A percentile compares a stretch with the other conserved stretches of the same genome.
Evolutionary conservation across 92 coral and sea anemone species (phyloP).

Genomic region (Ricordea florida): DNA sequence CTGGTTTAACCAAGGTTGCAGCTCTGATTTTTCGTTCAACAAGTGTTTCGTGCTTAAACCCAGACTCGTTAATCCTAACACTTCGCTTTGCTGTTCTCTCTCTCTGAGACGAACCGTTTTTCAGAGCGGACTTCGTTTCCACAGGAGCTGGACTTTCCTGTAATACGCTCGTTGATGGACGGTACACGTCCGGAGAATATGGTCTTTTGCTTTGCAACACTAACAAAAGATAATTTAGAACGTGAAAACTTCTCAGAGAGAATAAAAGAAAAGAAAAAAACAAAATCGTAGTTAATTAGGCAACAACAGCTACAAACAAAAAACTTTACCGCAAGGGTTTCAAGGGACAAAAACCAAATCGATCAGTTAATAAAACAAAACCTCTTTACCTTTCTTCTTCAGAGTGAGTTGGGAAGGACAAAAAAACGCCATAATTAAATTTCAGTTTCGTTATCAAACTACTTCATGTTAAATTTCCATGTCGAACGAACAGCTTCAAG

Average conservation of each 20-base stretch:
- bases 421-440: conserved; percentile 62
- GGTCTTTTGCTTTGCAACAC: conserved; percentile 66
- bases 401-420: conserved; percentile 80
- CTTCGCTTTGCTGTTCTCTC: conserved; percentile 61
- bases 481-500: conserved; percentile 24
- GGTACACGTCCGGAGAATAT: conserved; percentile 66
- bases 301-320: background rate
- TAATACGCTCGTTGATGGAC: conserved; percentile 22
- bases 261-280: too few relatives aligned
- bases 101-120: conserved; percentile 58
- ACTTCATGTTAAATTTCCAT: background rate
- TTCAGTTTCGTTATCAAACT: background rate
- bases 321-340: background rate
- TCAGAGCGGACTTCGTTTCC: conserved; percentile 72
- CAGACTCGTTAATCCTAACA: conserved; percentile 73
- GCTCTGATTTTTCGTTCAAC: conserved; percentile 68
- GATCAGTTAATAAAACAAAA: background rate
- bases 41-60: conserved; percentile 53
- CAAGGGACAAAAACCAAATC: background rate
- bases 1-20: conserved; percentile 75
- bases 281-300: background rate
- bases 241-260: conserved; percentile 2
- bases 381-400: conserved; percentile 69
- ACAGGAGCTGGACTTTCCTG: conserved; percentile 1
- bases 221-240: conserved; percentile 19